These are phyloP conservation scores for Schizothorax lantsangensis DNA, from an alignment of 2,797 vertebrate species.

Conservation along the genomic window DNA sequence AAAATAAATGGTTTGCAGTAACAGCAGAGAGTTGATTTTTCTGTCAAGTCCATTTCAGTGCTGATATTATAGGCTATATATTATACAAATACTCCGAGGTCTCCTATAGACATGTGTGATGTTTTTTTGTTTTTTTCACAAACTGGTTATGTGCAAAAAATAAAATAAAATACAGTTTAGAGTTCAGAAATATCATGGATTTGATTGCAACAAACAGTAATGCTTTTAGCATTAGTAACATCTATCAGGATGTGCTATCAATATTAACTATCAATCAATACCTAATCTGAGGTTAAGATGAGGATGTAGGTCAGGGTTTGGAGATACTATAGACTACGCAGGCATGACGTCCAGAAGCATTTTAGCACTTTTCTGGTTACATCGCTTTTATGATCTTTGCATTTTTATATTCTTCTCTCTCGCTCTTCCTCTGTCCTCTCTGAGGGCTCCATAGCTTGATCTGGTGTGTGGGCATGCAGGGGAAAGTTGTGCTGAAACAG, in stretches of 20 bases:
- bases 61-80: not conserved
- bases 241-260: not conserved
- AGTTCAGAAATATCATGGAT: not conserved
- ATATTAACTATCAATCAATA: no score
- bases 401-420: not conserved
- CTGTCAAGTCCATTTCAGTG: not conserved
- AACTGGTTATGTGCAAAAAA: not conserved
- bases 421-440: not conserved
- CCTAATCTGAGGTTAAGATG: no score
- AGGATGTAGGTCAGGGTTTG: not conserved
- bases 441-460: not conserved
- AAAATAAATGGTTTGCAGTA: constrained; percentile 5
- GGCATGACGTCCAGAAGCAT: no score
- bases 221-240: no score
- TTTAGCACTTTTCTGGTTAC: not conserved
- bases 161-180: not conserved
- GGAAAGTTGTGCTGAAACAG: constrained; percentile 37
- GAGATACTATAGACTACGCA: not conserved
- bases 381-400: not conserved
- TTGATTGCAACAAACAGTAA: not conserved
- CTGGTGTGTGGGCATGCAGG: not conserved
- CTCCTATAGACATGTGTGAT: no score
- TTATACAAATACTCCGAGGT: not conserved
- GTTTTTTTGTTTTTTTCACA: not conserved
- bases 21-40: not conserved